These are phyloP conservation scores for Muntiacus muntjak DNA, from an alignment of 2,113 vertebrate species.

Conservation along the genomic window DNA sequence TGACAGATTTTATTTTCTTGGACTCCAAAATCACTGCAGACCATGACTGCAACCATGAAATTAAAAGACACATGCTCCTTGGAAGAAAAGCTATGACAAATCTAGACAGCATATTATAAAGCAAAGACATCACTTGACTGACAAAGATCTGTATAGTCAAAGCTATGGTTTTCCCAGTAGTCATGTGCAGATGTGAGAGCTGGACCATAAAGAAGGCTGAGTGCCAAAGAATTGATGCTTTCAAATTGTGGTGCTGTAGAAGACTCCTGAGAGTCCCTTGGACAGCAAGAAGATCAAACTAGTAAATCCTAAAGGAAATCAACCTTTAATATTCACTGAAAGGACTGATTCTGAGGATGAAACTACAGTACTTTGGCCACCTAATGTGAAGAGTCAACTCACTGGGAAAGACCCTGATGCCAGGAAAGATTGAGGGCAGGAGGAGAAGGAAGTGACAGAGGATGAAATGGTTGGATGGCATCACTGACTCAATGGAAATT, in stretches of 20 bases:
- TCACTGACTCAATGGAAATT: not conserved
- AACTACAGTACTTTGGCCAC: not conserved
- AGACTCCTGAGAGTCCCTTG: not conserved
- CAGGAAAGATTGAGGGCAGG: not conserved
- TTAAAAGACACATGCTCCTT: not conserved
- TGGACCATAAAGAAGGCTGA: not conserved
- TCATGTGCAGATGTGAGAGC: not conserved
- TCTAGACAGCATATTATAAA: not conserved
- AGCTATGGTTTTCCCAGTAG: not conserved
- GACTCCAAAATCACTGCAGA: not conserved
- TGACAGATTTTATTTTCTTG: not conserved
- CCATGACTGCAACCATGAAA: not conserved
- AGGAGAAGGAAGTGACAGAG: not conserved
- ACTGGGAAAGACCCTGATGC: not conserved
- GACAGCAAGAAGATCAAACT: not conserved
- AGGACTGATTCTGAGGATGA: not conserved
- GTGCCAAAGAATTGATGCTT: not conserved
- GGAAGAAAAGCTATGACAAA: not conserved
- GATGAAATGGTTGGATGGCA: not conserved
- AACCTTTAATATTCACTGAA: not conserved
- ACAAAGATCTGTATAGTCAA: not conserved
- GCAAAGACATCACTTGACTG: not conserved
- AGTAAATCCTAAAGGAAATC: not conserved
- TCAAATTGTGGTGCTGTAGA: not conserved
- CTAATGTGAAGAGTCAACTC: not conserved